Conservation (phyloP, 2,888 invertebrate genomes). For the Cephalotes varians region DNA sequence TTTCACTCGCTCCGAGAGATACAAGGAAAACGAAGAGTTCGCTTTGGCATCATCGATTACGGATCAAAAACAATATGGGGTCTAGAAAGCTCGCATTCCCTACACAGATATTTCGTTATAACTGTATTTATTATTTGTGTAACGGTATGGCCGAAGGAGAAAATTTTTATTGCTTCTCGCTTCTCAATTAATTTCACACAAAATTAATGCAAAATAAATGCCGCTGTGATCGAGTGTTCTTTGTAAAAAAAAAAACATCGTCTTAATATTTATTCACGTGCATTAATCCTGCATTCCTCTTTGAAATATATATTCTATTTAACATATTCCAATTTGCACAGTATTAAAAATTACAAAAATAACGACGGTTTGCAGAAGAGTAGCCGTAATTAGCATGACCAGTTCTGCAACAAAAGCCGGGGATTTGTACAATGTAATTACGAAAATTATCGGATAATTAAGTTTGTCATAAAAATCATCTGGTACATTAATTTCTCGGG, state of each 20-base stretch:
- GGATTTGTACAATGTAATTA: neutral
- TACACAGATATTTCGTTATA: neutral
- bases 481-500: neutral
- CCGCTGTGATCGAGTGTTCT: neutral
- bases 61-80: neutral
- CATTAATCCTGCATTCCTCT: neutral
- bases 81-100: neutral
- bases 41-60: slow-evolving; percentile 9
- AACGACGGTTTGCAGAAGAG: neutral
- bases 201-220: slow-evolving; percentile 18
- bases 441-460: slow-evolving; percentile 20
- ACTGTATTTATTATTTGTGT: neutral
- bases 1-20: slow-evolving; percentile 14
- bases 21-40: slow-evolving; percentile 3
- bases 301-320: neutral
- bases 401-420: neutral
- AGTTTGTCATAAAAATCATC: slow-evolving; percentile 13
- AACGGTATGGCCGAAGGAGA: neutral
- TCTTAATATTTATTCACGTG: neutral
- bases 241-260: neutral
- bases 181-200: neutral
- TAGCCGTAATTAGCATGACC: neutral
- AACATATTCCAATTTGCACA: neutral
- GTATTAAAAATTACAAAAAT: neutral
- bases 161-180: neutral